These are phyloP conservation scores for Potamarius usumacintae DNA, from an alignment of 2,113 vertebrate genomes.

Conservation along the genomic window DNA sequence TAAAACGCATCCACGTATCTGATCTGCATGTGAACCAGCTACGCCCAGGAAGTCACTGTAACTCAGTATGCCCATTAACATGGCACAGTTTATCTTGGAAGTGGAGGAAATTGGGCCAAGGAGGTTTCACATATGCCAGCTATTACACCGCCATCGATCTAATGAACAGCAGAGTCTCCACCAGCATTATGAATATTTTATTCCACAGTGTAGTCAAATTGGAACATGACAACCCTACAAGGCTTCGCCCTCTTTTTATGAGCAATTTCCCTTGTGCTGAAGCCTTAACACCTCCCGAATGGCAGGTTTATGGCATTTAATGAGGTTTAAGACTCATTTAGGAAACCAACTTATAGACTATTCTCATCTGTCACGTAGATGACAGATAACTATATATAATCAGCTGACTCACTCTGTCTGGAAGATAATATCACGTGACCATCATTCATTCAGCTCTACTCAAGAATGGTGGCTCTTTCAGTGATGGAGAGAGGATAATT, in stretches of 20 bases:
- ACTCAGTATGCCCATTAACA: constrained; percentile 65
- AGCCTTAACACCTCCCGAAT: constrained; percentile 44
- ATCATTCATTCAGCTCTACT: constrained; percentile 35
- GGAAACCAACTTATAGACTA: constrained; percentile 6
- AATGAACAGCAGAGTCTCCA: constrained; percentile 51
- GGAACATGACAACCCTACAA: constrained; percentile 37
- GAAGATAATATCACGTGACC: constrained; percentile 30
- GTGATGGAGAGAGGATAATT: constrained; percentile 63
- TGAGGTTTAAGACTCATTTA: constrained; percentile 30
- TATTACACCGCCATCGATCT: constrained; percentile 71
- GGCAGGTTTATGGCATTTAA: constrained; percentile 40
- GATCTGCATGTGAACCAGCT: constrained; percentile 28
- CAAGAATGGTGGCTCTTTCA: constrained; percentile 54
- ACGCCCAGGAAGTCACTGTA: constrained; percentile 60
- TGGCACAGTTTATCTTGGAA: constrained; percentile 54
- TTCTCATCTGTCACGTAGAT: background rate
- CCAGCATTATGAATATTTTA: constrained; percentile 71
- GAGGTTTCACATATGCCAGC: constrained; percentile 61
- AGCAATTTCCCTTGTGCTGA: constrained; percentile 36
- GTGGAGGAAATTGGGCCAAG: constrained; percentile 46
- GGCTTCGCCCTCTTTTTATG: constrained; percentile 44
- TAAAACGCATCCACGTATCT: background rate
- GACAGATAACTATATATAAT: background rate
- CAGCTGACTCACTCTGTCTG: constrained; percentile 22
- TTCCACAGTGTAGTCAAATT: constrained; percentile 57